phyloP scores from a whole-genome alignment of 1,140 invertebrate species.

The Drosophila pandora region DNA sequence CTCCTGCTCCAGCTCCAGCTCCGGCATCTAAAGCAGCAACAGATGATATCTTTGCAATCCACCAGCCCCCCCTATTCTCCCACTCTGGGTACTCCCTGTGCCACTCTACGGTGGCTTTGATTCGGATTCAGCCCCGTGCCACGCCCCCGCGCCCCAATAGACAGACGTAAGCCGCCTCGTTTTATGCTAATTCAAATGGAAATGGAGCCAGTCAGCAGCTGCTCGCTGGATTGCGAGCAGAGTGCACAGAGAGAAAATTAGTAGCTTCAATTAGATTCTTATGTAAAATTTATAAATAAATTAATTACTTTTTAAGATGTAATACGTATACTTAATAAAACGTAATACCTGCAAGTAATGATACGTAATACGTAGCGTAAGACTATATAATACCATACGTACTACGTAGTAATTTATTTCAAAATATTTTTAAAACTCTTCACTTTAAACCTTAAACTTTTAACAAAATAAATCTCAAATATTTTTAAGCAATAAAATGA shows the following conservation, averaged over 20 bases:
- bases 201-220: constrained; percentile 81
- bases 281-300: background rate
- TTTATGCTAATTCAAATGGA: constrained; percentile 81
- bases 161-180: constrained; percentile 80
- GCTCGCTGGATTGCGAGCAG: constrained; percentile 42
- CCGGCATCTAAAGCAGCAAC: constrained; percentile 48
- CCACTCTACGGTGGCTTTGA: constrained; percentile 37
- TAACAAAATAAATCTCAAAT: background rate
- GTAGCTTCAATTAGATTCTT: background rate
- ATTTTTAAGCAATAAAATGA: background rate
- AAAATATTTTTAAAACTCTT: too few relatives aligned
- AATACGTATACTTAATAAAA: too few relatives aligned
- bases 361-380: too few relatives aligned
- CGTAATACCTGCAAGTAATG: too few relatives aligned
- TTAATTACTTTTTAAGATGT: too few relatives aligned
- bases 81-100: background rate
- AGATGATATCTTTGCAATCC: constrained; percentile 69
- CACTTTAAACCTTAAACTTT: too few relatives aligned
- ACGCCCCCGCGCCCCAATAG: constrained; percentile 48
- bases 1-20: background rate
- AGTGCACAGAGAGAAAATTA: constrained; percentile 13
- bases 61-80: background rate
- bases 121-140: constrained; percentile 31
- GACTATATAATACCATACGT: too few relatives aligned
- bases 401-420: too few relatives aligned